Evolutionary conservation across 2,113 vertebrate genomes (phyloP).

Genomic region (Vimba vimba): DNA sequence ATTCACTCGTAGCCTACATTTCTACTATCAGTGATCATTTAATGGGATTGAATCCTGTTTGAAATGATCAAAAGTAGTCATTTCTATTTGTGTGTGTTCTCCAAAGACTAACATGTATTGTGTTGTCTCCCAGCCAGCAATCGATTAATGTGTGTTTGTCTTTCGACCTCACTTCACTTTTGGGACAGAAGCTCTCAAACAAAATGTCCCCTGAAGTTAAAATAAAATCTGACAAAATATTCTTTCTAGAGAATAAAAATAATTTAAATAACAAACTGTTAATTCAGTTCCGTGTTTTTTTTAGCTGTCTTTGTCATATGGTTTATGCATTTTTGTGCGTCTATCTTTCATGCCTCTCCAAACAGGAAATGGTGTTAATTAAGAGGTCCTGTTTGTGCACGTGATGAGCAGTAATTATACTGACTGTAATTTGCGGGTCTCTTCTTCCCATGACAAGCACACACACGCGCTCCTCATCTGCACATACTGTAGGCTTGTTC

Average conservation of each 20-base stretch:
- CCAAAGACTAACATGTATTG: not conserved
- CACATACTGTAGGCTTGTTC: no score
- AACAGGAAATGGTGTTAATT: slow-evolving; percentile 51
- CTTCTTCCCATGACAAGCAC: not conserved
- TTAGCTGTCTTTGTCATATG: not conserved
- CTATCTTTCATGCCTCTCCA: slow-evolving; percentile 1
- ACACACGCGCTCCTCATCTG: not conserved
- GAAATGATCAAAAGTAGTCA: not conserved
- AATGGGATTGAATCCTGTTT: not conserved
- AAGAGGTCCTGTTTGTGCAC: slow-evolving; percentile 44
- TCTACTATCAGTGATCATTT: not conserved
- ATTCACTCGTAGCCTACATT: not conserved
- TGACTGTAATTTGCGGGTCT: not conserved
- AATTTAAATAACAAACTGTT: not conserved
- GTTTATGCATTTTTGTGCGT: not conserved
- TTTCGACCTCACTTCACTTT: not conserved
- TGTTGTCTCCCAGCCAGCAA: not conserved
- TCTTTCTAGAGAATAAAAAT: not conserved
- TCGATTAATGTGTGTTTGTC: not conserved
- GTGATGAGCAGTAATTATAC: slow-evolving; percentile 14
- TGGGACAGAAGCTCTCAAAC: not conserved
- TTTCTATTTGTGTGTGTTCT: not conserved
- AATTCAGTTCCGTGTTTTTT: not conserved
- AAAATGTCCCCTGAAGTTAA: not conserved
- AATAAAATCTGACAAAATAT: not conserved